Evolutionary conservation across 2,113 vertebrate genomes (phyloP), one percentile per base, ranked within the genome.

Genomic region (Nibea coibor): DNA sequence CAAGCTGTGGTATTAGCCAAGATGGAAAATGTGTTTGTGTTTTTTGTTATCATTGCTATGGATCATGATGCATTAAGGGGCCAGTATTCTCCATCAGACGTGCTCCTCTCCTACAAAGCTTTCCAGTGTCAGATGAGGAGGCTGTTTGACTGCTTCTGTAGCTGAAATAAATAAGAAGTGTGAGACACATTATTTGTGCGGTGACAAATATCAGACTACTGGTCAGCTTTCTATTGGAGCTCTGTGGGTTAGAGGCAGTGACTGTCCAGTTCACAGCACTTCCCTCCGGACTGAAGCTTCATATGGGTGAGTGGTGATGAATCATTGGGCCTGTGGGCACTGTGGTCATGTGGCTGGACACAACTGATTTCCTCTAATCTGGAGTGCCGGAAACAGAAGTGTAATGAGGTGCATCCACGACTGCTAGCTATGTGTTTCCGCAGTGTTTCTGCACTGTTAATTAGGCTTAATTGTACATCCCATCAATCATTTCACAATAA

Each of bases 401-500:
- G 64, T 86, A 90, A 93, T 72, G 80, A 86, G 80, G 69, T 84
- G 75, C 73, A 85, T 72, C 84, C 62, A 67, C 16, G 58, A 75
- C 77, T 39, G 63, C 59, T 58, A 84, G 81, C 64, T 54, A 63
- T 80, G 83, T 47, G 39, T 70, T 75, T 80, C 71, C 69, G 58
- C 77, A 59, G 53, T 5, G 53, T 68, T 77, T 79, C 68, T 16
- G 10, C 65, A 39, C 31, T 9, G 5, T 73, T 91, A 86, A 93
- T 91, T 79, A 81, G n/a, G 28, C 54, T 56, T 88, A 75, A 90
- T 88, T 86, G 9, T 76, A 62, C 63, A 85, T 78, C 28, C 84
- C 62, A 88, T 88, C 88, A 90, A 84, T 92, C 86, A 80, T 65
- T 39, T 70, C 45, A 24, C 50, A 80, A 85, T 42, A 71, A 85